A percentile compares a stretch with the other conserved stretches of the same genome.
phyloP scores from a whole-genome alignment of 2,113 vertebrate genomes.

The Paramormyrops kingsleyae region DNA sequence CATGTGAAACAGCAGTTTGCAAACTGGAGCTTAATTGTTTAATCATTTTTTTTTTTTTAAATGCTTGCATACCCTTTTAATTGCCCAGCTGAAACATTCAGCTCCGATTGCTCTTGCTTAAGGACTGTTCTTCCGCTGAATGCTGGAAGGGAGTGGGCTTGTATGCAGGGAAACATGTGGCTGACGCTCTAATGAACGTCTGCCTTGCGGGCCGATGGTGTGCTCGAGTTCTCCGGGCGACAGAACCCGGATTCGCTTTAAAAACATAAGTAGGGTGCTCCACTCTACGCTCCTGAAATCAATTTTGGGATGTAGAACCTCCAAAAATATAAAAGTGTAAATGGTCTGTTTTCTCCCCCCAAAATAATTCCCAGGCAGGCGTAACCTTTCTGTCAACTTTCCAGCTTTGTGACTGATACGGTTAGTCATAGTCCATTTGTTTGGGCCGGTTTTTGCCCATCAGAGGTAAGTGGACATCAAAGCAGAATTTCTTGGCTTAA shows the following conservation, averaged over 20 bases:
- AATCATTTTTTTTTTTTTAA: slow-evolving; percentile 42
- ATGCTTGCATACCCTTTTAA: slow-evolving; percentile 23
- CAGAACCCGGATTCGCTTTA: neutral
- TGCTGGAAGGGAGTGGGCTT: neutral
- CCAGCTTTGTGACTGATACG: slow-evolving; percentile 20
- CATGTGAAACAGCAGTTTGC: slow-evolving; percentile 16
- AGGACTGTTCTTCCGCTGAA: slow-evolving; percentile 51
- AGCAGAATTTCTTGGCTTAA: slow-evolving; percentile 23
- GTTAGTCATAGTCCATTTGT: slow-evolving; percentile 21
- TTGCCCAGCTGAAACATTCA: neutral
- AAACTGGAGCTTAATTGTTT: slow-evolving; percentile 36
- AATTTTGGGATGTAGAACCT: neutral
- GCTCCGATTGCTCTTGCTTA: slow-evolving; percentile 33
- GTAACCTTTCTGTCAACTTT: slow-evolving; percentile 4
- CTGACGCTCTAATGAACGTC: neutral
- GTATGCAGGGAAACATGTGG: neutral
- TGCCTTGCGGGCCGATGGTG: neutral
- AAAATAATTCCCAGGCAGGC: neutral
- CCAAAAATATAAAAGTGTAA: neutral
- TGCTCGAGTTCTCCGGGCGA: neutral
- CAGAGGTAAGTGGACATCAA: slow-evolving; percentile 27
- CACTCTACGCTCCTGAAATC: neutral
- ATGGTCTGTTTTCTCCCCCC: neutral
- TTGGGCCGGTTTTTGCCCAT: slow-evolving; percentile 23
- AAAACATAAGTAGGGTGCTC: neutral